These are phyloP conservation scores for Thalassoma bifasciatum DNA, from an alignment of 2,113 vertebrate species.

Conservation along the genomic window DNA sequence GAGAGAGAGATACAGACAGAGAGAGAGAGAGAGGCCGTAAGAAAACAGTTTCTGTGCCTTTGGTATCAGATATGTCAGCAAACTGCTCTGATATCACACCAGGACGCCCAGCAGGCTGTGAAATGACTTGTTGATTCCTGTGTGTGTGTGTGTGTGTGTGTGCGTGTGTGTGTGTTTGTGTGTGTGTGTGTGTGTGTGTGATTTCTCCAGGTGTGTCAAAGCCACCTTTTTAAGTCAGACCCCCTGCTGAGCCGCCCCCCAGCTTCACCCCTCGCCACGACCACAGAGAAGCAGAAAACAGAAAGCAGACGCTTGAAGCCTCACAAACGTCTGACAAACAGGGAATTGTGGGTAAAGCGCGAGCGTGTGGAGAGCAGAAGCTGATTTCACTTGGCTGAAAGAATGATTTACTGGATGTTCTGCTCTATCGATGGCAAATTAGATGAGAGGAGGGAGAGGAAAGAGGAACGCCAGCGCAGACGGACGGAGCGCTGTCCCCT, in stretches of 20 bases:
- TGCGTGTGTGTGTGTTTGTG: constrained; percentile 26
- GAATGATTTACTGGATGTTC: constrained; percentile 55
- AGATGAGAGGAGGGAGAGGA: constrained; percentile 38
- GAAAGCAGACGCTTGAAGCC: constrained; percentile 13
- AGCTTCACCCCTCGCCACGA: constrained; percentile 27
- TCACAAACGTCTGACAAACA: constrained; percentile 32
- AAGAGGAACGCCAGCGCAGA: constrained; percentile 25
- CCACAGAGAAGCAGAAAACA: constrained; percentile 10
- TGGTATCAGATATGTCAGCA: constrained; percentile 67
- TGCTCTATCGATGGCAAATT: constrained; percentile 57
- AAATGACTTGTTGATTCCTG: constrained; percentile 72
- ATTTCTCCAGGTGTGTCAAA: constrained; percentile 29
- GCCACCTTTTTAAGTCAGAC: constrained; percentile 48
- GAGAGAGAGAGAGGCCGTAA: constrained; percentile 42
- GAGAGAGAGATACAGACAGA: too few species aligned
- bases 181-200: constrained; percentile 9
- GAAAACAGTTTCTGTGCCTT: constrained; percentile 45
- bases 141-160: constrained; percentile 10
- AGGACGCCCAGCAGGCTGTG: constrained; percentile 66
- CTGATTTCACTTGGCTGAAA: constrained; percentile 20
- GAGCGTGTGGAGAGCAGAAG: not conserved
- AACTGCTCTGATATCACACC: constrained; percentile 43
- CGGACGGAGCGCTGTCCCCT: constrained; percentile 57
- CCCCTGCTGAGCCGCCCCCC: constrained; percentile 18
- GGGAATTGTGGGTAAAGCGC: constrained; percentile 22